Conservation (phyloP, 1,140 invertebrate species). For the Meloidogyne floridensis region DNA sequence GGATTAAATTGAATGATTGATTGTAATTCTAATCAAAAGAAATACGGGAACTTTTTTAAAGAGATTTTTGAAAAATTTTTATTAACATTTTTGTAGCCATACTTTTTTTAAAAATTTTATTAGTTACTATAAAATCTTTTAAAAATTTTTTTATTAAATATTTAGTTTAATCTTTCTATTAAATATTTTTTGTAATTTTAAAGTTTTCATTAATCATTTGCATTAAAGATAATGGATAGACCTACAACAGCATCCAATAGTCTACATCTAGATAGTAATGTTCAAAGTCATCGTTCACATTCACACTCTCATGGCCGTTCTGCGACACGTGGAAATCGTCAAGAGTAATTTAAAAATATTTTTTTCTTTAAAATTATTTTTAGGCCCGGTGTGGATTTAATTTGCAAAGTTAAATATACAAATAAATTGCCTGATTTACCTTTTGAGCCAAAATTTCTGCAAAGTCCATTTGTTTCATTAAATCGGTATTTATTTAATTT, state of each 20-base stretch:
- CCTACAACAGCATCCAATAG: conserved; percentile 9
- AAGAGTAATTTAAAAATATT: conserved; percentile 11
- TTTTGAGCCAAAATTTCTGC: conserved; percentile 95
- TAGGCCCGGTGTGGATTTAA: conserved; percentile 43
- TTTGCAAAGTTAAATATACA: conserved; percentile 72
- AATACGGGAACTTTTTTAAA: conserved; percentile 13
- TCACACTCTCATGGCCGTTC: background rate
- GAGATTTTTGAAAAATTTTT: conserved; percentile 4
- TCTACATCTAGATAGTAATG: background rate
- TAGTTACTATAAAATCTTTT: background rate
- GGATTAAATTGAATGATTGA: conserved; percentile 26
- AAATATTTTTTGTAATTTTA: background rate
- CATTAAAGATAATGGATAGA: background rate
- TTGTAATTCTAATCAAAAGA: background rate
- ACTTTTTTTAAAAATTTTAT: background rate
- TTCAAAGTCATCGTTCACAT: background rate
- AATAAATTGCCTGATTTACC: conserved; percentile 96
- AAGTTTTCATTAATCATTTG: background rate
- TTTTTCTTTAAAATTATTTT: conserved; percentile 9
- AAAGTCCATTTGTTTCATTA: conserved; percentile 88
- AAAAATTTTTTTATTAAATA: background rate
- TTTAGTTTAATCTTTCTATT: too few relatives aligned
- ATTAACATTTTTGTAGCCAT: background rate
- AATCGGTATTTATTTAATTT: conserved; percentile 71
- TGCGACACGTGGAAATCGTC: background rate